These are phyloP conservation scores for Malacosoma neustria DNA, from an alignment of 2,888 invertebrate genomes.

Conservation along the genomic window DNA sequence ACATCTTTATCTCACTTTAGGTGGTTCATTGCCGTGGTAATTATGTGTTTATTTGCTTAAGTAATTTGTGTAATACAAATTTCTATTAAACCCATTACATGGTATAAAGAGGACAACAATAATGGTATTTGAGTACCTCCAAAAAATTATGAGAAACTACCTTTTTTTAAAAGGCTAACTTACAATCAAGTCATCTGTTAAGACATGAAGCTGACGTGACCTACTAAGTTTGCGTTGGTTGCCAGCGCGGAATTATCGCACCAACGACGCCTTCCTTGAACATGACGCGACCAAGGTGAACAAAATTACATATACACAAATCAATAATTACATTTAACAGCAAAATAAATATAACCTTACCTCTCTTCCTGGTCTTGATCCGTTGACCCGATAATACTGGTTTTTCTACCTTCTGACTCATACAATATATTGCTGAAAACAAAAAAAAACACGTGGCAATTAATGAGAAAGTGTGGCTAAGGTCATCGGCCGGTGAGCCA, in stretches of 20 bases:
- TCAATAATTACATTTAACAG: conserved; percentile 8
- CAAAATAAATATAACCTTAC: conserved; percentile 65
- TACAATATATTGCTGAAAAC: conserved; percentile 92
- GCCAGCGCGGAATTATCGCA: conserved; percentile 1
- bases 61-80: no score
- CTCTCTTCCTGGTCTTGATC: conserved; percentile 99
- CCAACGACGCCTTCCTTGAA: conserved; percentile 7
- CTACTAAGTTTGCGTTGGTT: conserved; percentile 7
- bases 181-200: not conserved
- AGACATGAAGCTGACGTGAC: conserved; percentile 10
- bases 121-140: no score
- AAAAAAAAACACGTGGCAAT: conserved; percentile 70
- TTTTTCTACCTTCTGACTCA: conserved; percentile 99
- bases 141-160: no score
- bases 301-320: conserved; percentile 12
- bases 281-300: conserved; percentile 27
- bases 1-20: no score
- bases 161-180: no score
- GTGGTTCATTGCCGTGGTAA: no score
- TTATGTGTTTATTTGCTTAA: no score
- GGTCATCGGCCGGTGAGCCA: conserved; percentile 58
- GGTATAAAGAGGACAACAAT: no score
- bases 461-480: conserved; percentile 35
- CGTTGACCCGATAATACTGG: conserved; percentile 99
- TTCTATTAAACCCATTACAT: no score